Percentiles rank a stretch among this genome's conserved stretches.
Evolutionary conservation across 2,888 invertebrate genomes (phyloP).

Genomic region (Chrysolina haemoptera): DNA sequence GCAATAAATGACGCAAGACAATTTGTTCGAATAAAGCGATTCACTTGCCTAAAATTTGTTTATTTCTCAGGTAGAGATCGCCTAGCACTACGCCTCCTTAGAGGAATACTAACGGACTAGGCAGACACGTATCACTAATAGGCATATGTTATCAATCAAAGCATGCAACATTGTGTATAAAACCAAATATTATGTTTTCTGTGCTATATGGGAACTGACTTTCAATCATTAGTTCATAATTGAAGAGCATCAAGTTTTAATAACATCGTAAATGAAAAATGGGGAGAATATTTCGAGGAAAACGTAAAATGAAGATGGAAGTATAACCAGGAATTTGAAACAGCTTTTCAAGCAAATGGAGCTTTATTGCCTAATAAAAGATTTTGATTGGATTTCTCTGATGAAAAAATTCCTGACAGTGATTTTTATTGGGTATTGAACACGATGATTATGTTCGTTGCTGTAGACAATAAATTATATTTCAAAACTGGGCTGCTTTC

Average conservation of each 20-base stretch:
- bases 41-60: no score
- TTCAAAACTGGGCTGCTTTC: background rate
- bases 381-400: background rate
- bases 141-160: no score
- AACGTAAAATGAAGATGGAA: background rate
- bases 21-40: no score
- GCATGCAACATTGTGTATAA: no score
- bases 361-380: slow-evolving; percentile 2
- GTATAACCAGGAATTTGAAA: slow-evolving; percentile 4
- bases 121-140: no score
- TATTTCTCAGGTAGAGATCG: no score
- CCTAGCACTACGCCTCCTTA: no score
- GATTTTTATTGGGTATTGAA: background rate
- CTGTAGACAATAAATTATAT: background rate
- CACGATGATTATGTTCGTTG: no score
- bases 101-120: no score
- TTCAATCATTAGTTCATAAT: background rate
- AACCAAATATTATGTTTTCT: no score
- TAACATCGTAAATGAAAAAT: background rate
- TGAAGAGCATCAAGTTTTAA: background rate
- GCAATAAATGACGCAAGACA: no score
- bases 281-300: background rate
- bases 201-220: background rate
- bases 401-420: background rate
- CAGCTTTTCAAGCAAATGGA: background rate